These are phyloP conservation scores for Ectemnius cavifrons DNA, from an alignment of 2,888 invertebrate species.

Conservation along the genomic window DNA sequence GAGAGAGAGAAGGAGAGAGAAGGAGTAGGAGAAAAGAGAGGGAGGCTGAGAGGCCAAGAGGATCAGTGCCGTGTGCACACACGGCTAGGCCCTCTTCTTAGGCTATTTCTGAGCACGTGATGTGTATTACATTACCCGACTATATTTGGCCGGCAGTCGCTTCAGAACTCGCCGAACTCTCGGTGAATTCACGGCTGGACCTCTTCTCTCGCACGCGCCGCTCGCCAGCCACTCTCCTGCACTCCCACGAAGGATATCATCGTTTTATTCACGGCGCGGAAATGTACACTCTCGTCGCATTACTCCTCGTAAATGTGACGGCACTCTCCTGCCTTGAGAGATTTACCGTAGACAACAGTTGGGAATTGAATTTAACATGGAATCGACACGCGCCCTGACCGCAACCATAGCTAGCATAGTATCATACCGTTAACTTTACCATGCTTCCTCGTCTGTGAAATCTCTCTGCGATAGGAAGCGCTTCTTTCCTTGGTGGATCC, in stretches of 20 bases:
- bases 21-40: constrained; percentile 33
- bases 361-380: background rate
- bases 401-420: background rate
- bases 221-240: background rate
- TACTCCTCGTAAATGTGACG: constrained; percentile 6
- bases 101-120: constrained; percentile 80
- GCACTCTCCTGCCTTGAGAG: background rate
- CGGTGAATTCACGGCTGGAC: constrained; percentile 52
- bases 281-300: constrained; percentile 3
- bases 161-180: constrained; percentile 53
- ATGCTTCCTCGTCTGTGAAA: background rate
- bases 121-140: constrained; percentile 81
- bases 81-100: constrained; percentile 77
- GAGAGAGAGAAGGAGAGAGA: background rate
- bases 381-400: background rate
- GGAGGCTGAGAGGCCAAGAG: background rate
- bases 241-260: constrained; percentile 26
- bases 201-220: constrained; percentile 5
- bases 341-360: background rate
- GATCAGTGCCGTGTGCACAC: constrained; percentile 79
- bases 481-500: no score
- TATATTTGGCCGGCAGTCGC: constrained; percentile 80
- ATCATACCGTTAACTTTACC: background rate
- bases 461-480: no score
- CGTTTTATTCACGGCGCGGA: constrained; percentile 18